Percentiles rank a stretch among this genome's conserved stretches.
These are phyloP conservation scores for Stenolophus ochropezus DNA, from an alignment of 2,888 invertebrate species.

Conservation along the genomic window DNA sequence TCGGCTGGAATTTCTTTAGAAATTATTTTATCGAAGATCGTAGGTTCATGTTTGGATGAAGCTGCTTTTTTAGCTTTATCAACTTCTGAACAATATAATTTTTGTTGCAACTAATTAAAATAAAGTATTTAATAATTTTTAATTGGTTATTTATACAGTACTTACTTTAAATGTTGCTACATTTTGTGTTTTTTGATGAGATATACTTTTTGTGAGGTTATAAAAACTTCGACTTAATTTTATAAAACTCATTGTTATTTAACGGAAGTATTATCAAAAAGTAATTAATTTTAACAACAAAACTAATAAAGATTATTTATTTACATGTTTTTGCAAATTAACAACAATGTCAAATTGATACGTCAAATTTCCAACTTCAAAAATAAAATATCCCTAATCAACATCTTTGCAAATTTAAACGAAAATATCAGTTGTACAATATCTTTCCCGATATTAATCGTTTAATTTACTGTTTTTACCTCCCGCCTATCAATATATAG, in stretches of 20 bases:
- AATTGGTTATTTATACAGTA: background rate
- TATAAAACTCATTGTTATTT: background rate
- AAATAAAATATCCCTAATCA: too few relatives aligned
- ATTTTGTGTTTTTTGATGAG: background rate
- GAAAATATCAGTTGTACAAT: too few relatives aligned
- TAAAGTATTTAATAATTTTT: background rate
- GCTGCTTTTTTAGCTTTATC: slow-evolving; percentile 68
- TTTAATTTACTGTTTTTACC: too few relatives aligned
- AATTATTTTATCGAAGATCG: slow-evolving; percentile 87
- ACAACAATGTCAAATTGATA: too few relatives aligned
- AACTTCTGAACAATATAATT: slow-evolving; percentile 67
- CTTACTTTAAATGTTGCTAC: background rate
- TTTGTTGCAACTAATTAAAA: background rate
- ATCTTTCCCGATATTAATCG: too few relatives aligned
- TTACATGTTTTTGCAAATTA: background rate
- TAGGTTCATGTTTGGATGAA: slow-evolving; percentile 72
- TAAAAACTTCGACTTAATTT: background rate
- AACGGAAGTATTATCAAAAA: background rate
- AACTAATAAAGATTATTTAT: background rate
- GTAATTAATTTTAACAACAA: background rate
- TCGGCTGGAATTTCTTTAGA: slow-evolving; percentile 86
- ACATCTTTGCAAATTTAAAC: too few relatives aligned
- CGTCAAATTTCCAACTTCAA: too few relatives aligned
- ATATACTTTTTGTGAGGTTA: background rate
- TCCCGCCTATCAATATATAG: too few relatives aligned